Evolutionary conservation across 2,113 vertebrate genomes (phyloP).

Genomic region (Phalacrocorax aristotelis): DNA sequence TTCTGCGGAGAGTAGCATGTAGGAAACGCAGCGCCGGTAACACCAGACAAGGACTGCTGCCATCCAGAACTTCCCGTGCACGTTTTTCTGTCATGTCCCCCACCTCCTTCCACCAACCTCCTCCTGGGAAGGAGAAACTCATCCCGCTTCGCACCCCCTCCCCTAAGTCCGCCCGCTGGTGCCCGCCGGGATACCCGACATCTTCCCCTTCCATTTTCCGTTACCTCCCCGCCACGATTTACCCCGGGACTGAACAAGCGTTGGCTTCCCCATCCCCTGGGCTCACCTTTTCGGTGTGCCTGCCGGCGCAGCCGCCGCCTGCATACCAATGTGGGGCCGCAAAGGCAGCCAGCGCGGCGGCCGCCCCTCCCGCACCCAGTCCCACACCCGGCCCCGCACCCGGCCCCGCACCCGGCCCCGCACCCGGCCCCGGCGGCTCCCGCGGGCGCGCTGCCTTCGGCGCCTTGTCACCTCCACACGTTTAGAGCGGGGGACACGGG

Average conservation of each 20-base stretch:
- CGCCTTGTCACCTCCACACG: background rate
- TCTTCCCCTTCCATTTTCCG: background rate
- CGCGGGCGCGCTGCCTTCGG: background rate
- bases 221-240: background rate
- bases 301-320: constrained; percentile 50
- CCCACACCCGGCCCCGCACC: background rate
- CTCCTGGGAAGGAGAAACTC: background rate
- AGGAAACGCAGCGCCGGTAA: background rate
- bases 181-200: background rate
- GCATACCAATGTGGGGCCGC: constrained; percentile 57
- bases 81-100: background rate
- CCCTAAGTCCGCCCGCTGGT: background rate
- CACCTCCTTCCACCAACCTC: background rate
- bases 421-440: background rate
- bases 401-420: background rate
- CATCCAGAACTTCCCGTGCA: constrained; percentile 3
- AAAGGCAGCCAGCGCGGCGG: background rate
- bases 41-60: background rate
- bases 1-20: background rate
- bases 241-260: background rate
- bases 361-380: background rate
- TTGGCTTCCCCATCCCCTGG: background rate
- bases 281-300: constrained; percentile 58
- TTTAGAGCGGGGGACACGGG: background rate
- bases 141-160: background rate